Conservation (phyloP, 2,113 vertebrate species). For the Oncorhynchus mykiss region DNA sequence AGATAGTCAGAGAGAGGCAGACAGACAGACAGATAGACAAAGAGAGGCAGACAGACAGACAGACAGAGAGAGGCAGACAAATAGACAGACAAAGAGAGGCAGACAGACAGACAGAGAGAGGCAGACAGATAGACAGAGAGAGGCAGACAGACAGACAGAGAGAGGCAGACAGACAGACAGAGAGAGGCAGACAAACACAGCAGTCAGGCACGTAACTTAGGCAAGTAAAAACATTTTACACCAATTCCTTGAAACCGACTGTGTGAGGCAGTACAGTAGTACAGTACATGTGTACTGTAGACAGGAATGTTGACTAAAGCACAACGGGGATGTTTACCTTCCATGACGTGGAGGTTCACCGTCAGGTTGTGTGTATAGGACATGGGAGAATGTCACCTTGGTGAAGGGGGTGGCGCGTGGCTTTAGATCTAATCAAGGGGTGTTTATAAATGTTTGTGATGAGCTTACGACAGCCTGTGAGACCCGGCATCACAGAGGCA, state of each 20-base stretch:
- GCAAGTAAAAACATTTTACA: no score
- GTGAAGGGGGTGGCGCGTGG: not conserved
- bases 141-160: not conserved
- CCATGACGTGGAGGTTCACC: no score
- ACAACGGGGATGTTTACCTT: no score
- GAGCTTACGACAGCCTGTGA: not conserved
- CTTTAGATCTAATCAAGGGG: not conserved
- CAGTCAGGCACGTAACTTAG: no score
- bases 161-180: not conserved
- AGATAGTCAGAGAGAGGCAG: no score
- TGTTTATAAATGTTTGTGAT: not conserved
- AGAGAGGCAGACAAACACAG: not conserved
- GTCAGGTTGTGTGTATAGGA: not conserved
- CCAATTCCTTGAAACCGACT: no score
- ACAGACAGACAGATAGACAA: not conserved
- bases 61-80: not conserved
- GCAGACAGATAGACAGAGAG: not conserved
- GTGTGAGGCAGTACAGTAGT: not conserved
- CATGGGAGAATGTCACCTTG: constrained; percentile 1
- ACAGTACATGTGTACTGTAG: not conserved
- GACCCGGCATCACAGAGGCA: not conserved
- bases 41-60: not conserved
- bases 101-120: not conserved
- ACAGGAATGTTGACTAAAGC: no score
- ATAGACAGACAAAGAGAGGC: not conserved